Evolutionary conservation across 2,113 vertebrate genomes (phyloP).

Genomic region (Damaliscus lunatus): DNA sequence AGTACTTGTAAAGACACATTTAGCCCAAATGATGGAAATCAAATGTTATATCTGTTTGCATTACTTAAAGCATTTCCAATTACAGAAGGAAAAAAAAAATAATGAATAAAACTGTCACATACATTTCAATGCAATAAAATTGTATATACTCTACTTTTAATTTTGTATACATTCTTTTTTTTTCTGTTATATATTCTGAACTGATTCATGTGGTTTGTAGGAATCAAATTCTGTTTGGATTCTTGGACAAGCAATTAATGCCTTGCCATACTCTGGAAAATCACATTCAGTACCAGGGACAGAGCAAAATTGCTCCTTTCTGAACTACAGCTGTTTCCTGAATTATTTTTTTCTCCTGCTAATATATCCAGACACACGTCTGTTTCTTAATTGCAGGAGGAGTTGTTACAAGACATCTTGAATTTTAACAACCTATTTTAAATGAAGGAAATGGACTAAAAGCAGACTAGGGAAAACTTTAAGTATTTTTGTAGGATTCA

Average conservation of each 20-base stretch:
- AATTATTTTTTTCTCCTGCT: conserved; percentile 27
- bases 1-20: not conserved
- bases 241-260: conserved; percentile 53
- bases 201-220: not conserved
- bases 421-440: conserved; percentile 61
- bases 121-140: conserved; percentile 9
- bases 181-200: conserved; percentile 25
- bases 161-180: not conserved
- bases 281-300: conserved; percentile 47
- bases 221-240: conserved; percentile 57
- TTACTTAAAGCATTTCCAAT: conserved; percentile 31
- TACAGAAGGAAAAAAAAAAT: not conserved
- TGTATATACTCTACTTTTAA: not conserved
- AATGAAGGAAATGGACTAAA: conserved; percentile 62
- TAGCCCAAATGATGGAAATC: not conserved
- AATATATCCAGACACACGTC: conserved; percentile 59
- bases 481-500: conserved; percentile 60
- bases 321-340: conserved; percentile 67
- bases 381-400: conserved; percentile 68
- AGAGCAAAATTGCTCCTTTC: conserved; percentile 30
- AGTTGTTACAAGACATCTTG: conserved; percentile 65
- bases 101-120: conserved; percentile 27
- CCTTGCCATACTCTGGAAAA: conserved; percentile 44
- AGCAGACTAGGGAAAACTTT: conserved; percentile 39
- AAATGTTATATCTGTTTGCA: conserved; percentile 5